Base-by-base conservation (phyloP, 2,888 invertebrate species). In the Cenopis cana region DNA sequence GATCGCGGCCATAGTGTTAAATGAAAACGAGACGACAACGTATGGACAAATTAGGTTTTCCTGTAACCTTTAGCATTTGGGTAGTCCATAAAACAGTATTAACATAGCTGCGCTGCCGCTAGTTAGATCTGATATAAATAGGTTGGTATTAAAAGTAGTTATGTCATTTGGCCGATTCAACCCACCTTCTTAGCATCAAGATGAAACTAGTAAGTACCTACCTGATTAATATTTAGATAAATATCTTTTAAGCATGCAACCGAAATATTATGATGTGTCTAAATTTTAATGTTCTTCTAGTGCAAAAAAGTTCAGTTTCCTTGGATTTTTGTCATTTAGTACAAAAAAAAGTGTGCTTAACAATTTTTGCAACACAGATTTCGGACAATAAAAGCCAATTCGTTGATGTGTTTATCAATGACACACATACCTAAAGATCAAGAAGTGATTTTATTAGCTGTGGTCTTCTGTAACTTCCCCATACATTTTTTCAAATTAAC, bases 171-270 rank as follows among this genome's bases (percentile, higher is more conserved):
- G 50, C 10, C 18, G 36, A 14, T n/a, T 36, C 12, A 24, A 46
- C 46, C 41, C 46, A 49, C 41, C 38, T 33, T 56, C 24, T 38
- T 17, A 55, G 46, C 20, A 46, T 41, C 56, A 57, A 18, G 12
- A 69, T 69, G 64, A 69, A 77, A 91, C 90, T 12, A 78, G 69
- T 69, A 24, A 64, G 64, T 64, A 20, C 18, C 29, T 12, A n/a
- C 18, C 29, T 12, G 4, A n/a, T n/a, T 46, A 46, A 38, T 14
- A 41, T 33, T 14, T 38, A 12, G 4, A n/a, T n/a, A 14, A 1
- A 20, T 18, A 5, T 24, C 11, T 18, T 24, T 24, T 24, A 24
- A 24, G 1, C 24, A 24, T n/a, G 17, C 10, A 20, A 11, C 5
- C 18, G 2, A 52, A 11, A 52, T 3, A 10, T 20, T 20, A 0